Percentiles rank a stretch among this genome's conserved stretches.
phyloP scores from a whole-genome alignment of 2,888 invertebrate species.

The Diaphora mendica region DNA sequence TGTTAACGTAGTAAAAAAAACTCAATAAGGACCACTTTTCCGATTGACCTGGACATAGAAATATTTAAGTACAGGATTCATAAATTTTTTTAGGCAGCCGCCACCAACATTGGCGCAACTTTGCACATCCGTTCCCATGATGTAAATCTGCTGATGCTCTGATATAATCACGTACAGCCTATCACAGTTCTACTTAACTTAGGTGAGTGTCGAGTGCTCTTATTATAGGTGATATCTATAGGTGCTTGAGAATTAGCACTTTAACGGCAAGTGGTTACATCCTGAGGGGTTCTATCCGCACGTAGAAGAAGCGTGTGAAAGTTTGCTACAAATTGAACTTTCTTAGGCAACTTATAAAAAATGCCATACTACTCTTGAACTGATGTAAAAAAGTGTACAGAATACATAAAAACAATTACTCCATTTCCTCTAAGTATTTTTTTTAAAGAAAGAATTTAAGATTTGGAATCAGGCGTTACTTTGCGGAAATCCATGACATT shows the following conservation, averaged over 20 bases:
- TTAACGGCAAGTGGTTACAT: constrained; percentile 49
- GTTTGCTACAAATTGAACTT: constrained; percentile 1
- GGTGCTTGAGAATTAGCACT: constrained; percentile 50
- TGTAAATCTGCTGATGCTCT: constrained; percentile 55
- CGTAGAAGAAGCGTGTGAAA: constrained; percentile 66
- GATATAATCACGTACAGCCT: constrained; percentile 73
- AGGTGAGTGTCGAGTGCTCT: constrained; percentile 47
- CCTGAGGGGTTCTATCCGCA: constrained; percentile 68
- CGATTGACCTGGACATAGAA: neutral
- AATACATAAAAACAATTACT: neutral
- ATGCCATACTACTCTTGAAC: too few species aligned
- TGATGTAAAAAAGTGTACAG: neutral
- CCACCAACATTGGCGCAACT: constrained; percentile 52
- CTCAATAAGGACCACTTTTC: neutral
- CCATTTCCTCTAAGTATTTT: neutral
- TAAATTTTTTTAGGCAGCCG: constrained; percentile 33
- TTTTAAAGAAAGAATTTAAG: neutral
- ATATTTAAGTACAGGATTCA: constrained; percentile 26
- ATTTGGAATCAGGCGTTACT: too few species aligned
- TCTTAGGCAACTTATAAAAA: too few species aligned
- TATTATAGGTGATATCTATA: constrained; percentile 17
- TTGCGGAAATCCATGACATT: too few species aligned
- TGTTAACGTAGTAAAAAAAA: neutral
- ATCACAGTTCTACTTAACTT: constrained; percentile 62
- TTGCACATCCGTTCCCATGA: constrained; percentile 76